Percentiles rank a stretch among this genome's conserved stretches.
phyloP scores from a whole-genome alignment of 1,140 invertebrate genomes.

The Cydia strobilella region DNA sequence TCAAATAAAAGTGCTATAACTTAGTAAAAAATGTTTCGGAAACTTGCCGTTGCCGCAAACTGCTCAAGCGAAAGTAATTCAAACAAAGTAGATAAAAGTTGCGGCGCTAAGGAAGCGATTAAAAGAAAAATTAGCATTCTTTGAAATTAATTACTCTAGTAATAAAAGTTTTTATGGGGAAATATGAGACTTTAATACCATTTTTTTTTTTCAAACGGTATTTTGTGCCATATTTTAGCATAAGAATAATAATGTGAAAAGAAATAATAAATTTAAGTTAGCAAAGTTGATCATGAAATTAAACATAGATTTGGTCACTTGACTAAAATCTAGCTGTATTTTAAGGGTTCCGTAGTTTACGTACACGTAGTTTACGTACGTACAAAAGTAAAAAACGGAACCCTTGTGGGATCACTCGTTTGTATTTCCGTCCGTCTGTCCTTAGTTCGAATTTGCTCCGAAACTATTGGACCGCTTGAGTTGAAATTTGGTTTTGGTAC shows the following conservation, averaged over 20 bases:
- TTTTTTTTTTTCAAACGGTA: conserved; percentile 48
- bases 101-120: conserved; percentile 75
- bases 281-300: no score
- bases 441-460: no score
- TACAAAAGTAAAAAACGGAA: no score
- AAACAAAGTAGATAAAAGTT: conserved; percentile 78
- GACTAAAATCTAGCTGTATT: no score
- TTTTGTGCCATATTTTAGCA: neutral
- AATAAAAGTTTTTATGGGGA: conserved; percentile 70
- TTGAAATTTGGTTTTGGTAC: no score
- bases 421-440: no score
- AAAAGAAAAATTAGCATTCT: conserved; percentile 78
- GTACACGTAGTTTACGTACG: no score
- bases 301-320: no score
- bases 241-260: neutral
- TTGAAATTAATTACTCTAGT: conserved; percentile 75
- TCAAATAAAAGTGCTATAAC: conserved; percentile 49
- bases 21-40: conserved; percentile 55
- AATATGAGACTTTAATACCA: conserved; percentile 55
- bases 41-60: conserved; percentile 64
- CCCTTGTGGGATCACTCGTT: no score
- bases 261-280: no score
- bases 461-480: no score
- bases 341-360: no score
- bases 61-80: conserved; percentile 72